These are phyloP conservation scores for Chironomus tentans DNA, from an alignment of 2,888 invertebrate species.

Conservation along the genomic window DNA sequence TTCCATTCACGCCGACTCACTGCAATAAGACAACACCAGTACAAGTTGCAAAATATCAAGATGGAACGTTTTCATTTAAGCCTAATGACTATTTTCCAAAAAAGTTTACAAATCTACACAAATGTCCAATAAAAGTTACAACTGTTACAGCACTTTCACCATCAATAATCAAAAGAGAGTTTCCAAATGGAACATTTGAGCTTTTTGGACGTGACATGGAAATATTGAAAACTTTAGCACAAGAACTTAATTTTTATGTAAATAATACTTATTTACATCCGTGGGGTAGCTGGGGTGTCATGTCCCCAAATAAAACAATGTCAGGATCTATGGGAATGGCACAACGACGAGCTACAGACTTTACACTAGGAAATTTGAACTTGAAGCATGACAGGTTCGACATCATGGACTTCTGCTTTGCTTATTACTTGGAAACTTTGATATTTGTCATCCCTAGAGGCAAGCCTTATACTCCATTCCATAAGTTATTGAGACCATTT, in stretches of 20 bases:
- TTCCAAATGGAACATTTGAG: neutral
- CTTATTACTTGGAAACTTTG: neutral
- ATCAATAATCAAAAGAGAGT: neutral
- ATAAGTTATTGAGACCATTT: neutral
- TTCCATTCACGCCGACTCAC: neutral
- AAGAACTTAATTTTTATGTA: neutral
- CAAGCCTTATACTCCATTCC: neutral
- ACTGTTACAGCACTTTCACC: neutral
- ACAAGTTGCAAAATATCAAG: neutral
- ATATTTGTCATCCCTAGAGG: neutral
- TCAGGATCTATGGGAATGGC: neutral
- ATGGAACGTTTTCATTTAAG: neutral
- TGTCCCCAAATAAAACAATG: neutral
- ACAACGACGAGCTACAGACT: neutral
- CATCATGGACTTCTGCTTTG: neutral
- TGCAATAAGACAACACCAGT: neutral
- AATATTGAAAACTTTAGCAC: neutral
- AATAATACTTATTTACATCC: neutral
- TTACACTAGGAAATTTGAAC: neutral
- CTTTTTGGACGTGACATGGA: slow-evolving; percentile 1
- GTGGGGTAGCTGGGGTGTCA: neutral
- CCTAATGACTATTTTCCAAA: neutral
- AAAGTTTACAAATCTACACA: neutral
- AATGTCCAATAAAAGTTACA: neutral
- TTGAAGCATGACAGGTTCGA: neutral